Evolutionary conservation across 64 coral and sea anemone genomes (phyloP), one percentile per base, ranked within the genome.

Genomic region (Acropora yongei): DNA sequence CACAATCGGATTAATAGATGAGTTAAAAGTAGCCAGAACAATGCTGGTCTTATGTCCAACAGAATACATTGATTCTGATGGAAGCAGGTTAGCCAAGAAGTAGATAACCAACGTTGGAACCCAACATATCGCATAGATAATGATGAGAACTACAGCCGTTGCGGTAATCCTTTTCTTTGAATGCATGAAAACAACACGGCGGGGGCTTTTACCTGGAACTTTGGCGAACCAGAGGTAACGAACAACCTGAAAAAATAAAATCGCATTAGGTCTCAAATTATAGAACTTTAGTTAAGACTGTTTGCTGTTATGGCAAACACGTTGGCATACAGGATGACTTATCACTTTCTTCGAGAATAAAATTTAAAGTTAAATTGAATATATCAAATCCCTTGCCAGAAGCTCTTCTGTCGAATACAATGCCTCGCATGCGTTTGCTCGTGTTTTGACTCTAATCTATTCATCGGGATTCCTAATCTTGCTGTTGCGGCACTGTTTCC

Each of bases 61-160:
- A 39, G 67, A 72, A 75, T 87, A 87, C 84, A 87, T 74, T 1
- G 84, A 76, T 51, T 72, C 72, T 9, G 68, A 74, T 19, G 67
- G 72, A 6, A 87, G 46, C 10, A 83, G 57, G 2, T 47, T 83
- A 5, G 69, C 84, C 44, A 76, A 72, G 18, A 76, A 76, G 48
- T 87, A 87, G 46, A 76, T 87, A 1, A 87, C 44, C 47, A 87
- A 39, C 1, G 67, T 87, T 17, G 84, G 84, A 3, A 75, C 50
- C 84, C 84, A 74, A 46, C 67, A 76, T 13, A 87, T 58, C 1
- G 51, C 67, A 44, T 74, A 87, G 67, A 87, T 76, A 0, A 75
- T 20, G 19, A 47, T 74, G 18, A 87, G 68, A 40, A 76, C 2
- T 17, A 87, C 16, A 14, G 75, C 68, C 68, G 74, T 87, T 20